phyloP scores from a whole-genome alignment of 2,797 vertebrate species.

The Sternarchorhynchus goeldii region DNA sequence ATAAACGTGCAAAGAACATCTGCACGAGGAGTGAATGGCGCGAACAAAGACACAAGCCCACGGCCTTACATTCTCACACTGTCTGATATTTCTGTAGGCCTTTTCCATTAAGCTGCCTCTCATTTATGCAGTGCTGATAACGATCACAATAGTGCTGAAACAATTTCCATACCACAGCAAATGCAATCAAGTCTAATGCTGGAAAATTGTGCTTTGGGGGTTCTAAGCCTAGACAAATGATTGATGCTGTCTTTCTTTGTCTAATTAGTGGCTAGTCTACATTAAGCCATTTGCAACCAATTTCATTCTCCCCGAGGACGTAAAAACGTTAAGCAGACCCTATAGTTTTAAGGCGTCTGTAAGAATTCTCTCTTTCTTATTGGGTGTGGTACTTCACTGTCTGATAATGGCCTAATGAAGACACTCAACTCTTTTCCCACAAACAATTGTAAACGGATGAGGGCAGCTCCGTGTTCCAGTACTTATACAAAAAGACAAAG shows the following conservation, averaged over 20 bases:
- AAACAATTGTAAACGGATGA: slow-evolving; percentile 23
- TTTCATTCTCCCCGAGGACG: slow-evolving; percentile 43
- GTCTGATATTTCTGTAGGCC: slow-evolving; percentile 5
- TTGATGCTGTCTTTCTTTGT: slow-evolving; percentile 52
- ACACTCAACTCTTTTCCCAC: neutral
- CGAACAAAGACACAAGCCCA: neutral
- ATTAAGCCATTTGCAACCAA: slow-evolving; percentile 47
- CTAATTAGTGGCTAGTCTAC: slow-evolving; percentile 49
- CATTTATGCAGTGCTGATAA: slow-evolving; percentile 16
- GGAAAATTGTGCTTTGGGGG: slow-evolving; percentile 40
- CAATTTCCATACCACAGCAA: slow-evolving; percentile 33
- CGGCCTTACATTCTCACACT: neutral
- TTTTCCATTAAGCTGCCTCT: neutral
- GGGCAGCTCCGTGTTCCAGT: slow-evolving; percentile 22
- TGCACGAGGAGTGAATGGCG: neutral
- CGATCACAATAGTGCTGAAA: slow-evolving; percentile 8
- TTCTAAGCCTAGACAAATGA: slow-evolving; percentile 39
- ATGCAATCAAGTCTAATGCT: slow-evolving; percentile 32
- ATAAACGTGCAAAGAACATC: neutral
- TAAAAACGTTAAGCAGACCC: slow-evolving; percentile 33
- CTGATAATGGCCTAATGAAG: neutral
- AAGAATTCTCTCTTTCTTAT: neutral
- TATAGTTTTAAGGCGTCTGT: slow-evolving; percentile 32
- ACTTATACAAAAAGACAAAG: neutral
- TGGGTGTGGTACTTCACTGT: neutral